A percentile compares a stretch with the other conserved stretches of the same genome.
phyloP scores from a whole-genome alignment of 2,797 vertebrate species.

The Enteromius thamalakanensis region DNA sequence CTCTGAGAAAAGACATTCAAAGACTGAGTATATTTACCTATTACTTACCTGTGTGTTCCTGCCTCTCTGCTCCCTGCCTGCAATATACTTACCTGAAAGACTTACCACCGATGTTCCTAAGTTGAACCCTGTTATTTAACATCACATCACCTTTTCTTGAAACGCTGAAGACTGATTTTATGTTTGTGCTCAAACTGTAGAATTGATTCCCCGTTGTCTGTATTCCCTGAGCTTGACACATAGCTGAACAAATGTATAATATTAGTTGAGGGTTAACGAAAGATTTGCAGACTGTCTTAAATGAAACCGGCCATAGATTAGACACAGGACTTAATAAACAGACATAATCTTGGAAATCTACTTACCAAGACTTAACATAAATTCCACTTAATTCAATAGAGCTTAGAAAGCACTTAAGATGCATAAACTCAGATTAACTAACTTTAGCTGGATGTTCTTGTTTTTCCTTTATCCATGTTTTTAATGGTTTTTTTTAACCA shows the following conservation, averaged over 20 bases:
- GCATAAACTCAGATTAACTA: conserved; percentile 6
- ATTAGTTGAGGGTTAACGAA: neutral
- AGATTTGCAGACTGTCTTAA: neutral
- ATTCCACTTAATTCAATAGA: conserved; percentile 11
- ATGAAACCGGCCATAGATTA: conserved; percentile 5
- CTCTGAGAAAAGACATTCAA: too few relatives aligned
- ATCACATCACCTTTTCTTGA: too few relatives aligned
- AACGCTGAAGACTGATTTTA: too few relatives aligned
- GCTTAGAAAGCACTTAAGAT: neutral
- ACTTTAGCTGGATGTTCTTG: neutral
- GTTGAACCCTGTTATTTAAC: too few relatives aligned
- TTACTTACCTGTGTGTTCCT: too few relatives aligned
- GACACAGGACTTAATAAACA: conserved; percentile 12
- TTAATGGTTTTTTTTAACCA: neutral
- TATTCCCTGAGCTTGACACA: too few relatives aligned
- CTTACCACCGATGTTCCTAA: too few relatives aligned
- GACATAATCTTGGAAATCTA: conserved; percentile 38
- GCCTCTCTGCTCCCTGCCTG: too few relatives aligned
- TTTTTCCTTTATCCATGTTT: neutral
- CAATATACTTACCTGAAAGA: too few relatives aligned
- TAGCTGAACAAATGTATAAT: neutral
- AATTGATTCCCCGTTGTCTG: too few relatives aligned
- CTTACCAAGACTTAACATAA: conserved; percentile 14
- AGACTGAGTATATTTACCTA: too few relatives aligned
- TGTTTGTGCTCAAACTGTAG: too few relatives aligned